Base-by-base conservation (phyloP, 2,797 vertebrate species). In the Amazona ochrocephala region DNA sequence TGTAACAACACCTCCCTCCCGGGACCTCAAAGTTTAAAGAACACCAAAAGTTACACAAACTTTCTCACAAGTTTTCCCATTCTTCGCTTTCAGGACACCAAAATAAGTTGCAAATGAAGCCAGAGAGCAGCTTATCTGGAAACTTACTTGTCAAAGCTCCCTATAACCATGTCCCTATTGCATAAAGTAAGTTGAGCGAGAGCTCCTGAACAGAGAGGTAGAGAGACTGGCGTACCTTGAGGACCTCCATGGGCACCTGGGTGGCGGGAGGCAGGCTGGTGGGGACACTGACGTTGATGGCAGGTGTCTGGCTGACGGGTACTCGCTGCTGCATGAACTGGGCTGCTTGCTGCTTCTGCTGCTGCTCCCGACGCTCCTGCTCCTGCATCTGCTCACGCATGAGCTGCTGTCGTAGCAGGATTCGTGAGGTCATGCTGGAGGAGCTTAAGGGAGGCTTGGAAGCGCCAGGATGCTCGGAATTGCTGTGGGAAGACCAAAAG, bases 361-460 rank as follows among this genome's bases (percentile, higher is more conserved):
- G 98, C 97, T 97, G 98, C 97, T 99, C 99, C 90, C 98, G 98
- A 79, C 99, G 98, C 97, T 98, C 98, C 96, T 98, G 98, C 97
- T 98, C 98, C 97, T 97, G 98, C 97, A 97, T 97, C 97, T 98
- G 98, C 97, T 98, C 98, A 97, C 98, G 97, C 98, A 98, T 98
- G 97, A 98, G 97, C 96, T 98, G 98, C 97, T 98, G 98, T 95
- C 96, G 96, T 97, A 98, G 98, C 97, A 97, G 97, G 97, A 98
- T 98, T 93, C 97, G 98, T 98, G 98, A 99, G 97, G 98, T 98
- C 98, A 98, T 97, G 81, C 97, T 97, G 94, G 96, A 98, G 93
- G 97, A 98, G 98, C 98, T 98, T 98, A 98, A 96, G 90, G 98
- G 97, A 97, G 97, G 97, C 97, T 98, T 98, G 97, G 97, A 97